Evolutionary conservation across 2,888 invertebrate species (phyloP).

Genomic region (Automeris io): DNA sequence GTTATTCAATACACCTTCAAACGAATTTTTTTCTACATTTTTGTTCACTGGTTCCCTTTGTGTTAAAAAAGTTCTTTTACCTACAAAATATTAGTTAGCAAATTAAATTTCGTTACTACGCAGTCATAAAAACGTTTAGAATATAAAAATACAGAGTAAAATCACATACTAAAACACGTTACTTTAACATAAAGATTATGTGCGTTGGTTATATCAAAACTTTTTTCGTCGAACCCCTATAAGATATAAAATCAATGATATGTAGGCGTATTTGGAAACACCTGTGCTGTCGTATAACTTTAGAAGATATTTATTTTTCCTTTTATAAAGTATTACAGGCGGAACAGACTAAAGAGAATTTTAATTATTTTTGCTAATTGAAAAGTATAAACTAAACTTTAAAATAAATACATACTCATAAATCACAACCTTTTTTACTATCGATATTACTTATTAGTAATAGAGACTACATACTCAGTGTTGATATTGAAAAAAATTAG

Average conservation of each 20-base stretch:
- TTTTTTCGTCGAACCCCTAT: conserved; percentile 35
- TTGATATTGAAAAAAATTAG: no score
- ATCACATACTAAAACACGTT: conserved; percentile 17
- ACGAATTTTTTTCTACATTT: no score
- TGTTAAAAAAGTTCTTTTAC: background rate
- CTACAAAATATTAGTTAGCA: background rate
- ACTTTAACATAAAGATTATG: conserved; percentile 23
- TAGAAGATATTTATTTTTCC: background rate
- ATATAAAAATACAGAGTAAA: conserved; percentile 4
- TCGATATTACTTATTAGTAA: no score
- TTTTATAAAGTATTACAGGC: background rate
- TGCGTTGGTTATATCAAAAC: conserved; percentile 25
- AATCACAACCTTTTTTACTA: no score
- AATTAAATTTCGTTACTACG: background rate
- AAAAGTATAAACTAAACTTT: no score
- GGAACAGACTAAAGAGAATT: no score
- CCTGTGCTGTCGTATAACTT: conserved; percentile 21
- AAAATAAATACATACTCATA: no score
- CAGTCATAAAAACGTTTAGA: background rate
- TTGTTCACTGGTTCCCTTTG: no score
- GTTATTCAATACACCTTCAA: conserved; percentile 29
- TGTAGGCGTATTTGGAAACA: conserved; percentile 24
- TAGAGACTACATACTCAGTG: no score
- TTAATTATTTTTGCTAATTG: no score
- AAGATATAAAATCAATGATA: conserved; percentile 31